phyloP scores from a whole-genome alignment of 2,888 invertebrate genomes.

The Nipponacmea schrenckii region DNA sequence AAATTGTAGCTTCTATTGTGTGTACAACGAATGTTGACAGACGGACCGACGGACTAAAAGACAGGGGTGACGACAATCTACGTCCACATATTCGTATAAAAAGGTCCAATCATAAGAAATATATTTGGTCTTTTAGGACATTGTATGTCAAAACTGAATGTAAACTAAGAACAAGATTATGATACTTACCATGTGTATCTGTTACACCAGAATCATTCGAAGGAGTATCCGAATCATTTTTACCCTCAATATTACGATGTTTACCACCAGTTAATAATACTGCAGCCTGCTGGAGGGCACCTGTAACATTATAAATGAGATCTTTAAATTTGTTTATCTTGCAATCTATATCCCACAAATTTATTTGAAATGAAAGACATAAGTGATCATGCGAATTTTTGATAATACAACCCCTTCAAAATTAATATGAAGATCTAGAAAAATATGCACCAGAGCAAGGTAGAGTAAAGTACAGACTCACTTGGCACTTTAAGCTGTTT shows the following conservation, averaged over 20 bases:
- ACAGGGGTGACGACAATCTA: too few species aligned
- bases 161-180: not conserved
- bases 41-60: too few species aligned
- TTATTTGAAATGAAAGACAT: not conserved
- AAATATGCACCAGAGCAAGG: not conserved
- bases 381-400: too few species aligned
- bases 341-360: not conserved
- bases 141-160: too few species aligned
- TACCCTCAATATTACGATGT: slow-evolving; percentile 25
- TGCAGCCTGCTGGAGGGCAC: slow-evolving; percentile 34
- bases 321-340: not conserved
- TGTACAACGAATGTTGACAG: too few species aligned
- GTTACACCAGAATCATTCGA: slow-evolving; percentile 52
- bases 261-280: slow-evolving; percentile 9
- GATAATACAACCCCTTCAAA: too few species aligned
- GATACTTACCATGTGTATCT: slow-evolving; percentile 33
- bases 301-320: slow-evolving; percentile 17
- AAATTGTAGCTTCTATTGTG: too few species aligned
- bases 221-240: slow-evolving; percentile 41
- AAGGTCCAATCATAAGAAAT: not conserved
- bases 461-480: slow-evolving; percentile 18
- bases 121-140: too few species aligned
- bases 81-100: too few species aligned
- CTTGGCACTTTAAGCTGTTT: slow-evolving; percentile 38
- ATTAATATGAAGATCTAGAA: too few species aligned